These are phyloP conservation scores for Podocnemis expansa DNA, from an alignment of 2,113 vertebrate species.

Conservation along the genomic window DNA sequence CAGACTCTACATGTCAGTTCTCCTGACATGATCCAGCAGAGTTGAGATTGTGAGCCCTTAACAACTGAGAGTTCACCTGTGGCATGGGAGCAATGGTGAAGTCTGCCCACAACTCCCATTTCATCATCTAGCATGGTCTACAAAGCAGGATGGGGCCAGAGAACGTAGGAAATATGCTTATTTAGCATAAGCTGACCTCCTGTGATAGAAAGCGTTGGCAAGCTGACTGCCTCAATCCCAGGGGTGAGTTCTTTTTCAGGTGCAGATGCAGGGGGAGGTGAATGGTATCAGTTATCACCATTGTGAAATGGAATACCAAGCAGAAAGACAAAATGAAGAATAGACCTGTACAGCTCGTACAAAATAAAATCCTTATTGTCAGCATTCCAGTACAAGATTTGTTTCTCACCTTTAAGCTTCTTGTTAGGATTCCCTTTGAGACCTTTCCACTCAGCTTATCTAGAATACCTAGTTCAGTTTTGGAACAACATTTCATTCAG, in stretches of 20 bases:
- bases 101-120: background rate
- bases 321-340: background rate
- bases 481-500: background rate
- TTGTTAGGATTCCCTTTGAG: background rate
- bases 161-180: background rate
- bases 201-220: background rate
- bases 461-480: background rate
- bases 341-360: slow-evolving; percentile 9
- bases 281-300: background rate
- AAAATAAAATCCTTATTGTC: slow-evolving; percentile 51
- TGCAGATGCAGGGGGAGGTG: background rate
- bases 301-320: slow-evolving; percentile 63
- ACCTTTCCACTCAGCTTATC: background rate
- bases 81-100: background rate
- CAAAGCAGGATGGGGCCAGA: background rate
- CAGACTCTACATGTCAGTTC: background rate
- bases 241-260: background rate
- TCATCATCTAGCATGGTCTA: background rate
- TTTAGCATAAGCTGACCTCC: background rate
- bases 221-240: background rate
- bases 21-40: background rate
- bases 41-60: background rate
- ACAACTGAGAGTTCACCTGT: background rate
- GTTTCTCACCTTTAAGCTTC: slow-evolving; percentile 41
- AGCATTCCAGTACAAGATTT: slow-evolving; percentile 44